phyloP scores from a whole-genome alignment of 2,888 invertebrate species.

The Stenotaenia linearis region DNA sequence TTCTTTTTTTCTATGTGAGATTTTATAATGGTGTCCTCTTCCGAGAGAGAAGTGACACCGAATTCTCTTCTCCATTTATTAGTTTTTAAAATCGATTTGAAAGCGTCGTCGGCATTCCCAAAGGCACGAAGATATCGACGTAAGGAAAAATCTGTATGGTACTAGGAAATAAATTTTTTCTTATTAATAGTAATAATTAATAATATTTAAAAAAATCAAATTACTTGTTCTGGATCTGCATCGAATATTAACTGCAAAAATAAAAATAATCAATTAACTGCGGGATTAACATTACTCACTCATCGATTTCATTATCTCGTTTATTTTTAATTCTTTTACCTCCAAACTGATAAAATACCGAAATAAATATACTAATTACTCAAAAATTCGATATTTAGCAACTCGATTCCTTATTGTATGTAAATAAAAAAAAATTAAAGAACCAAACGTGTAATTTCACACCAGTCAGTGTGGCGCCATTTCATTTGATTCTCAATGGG shows the following conservation, averaged over 20 bases:
- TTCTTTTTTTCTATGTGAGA: slow-evolving; percentile 58
- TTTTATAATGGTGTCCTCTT: slow-evolving; percentile 54
- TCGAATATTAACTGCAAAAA: slow-evolving; percentile 56
- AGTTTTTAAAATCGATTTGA: slow-evolving; percentile 69
- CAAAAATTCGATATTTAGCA: neutral
- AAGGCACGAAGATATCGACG: slow-evolving; percentile 65
- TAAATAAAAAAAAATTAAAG: too few species aligned
- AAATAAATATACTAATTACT: too few species aligned
- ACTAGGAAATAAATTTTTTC: slow-evolving; percentile 44
- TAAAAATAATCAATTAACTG: too few species aligned
- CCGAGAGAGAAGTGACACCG: slow-evolving; percentile 58
- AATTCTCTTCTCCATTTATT: slow-evolving; percentile 73
- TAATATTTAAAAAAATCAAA: neutral
- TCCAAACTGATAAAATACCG: too few species aligned
- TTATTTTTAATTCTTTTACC: too few species aligned
- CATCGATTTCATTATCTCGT: too few species aligned
- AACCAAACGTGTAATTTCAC: neutral
- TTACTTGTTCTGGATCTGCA: slow-evolving; percentile 61
- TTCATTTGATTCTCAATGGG: neutral
- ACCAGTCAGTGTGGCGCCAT: neutral
- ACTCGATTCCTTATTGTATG: neutral
- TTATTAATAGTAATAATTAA: too few species aligned
- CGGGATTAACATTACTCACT: too few species aligned
- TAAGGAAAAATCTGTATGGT: slow-evolving; percentile 65
- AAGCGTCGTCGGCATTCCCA: slow-evolving; percentile 65